These are phyloP conservation scores for Thrips palmi DNA, from an alignment of 1,140 invertebrate genomes.

Conservation along the genomic window DNA sequence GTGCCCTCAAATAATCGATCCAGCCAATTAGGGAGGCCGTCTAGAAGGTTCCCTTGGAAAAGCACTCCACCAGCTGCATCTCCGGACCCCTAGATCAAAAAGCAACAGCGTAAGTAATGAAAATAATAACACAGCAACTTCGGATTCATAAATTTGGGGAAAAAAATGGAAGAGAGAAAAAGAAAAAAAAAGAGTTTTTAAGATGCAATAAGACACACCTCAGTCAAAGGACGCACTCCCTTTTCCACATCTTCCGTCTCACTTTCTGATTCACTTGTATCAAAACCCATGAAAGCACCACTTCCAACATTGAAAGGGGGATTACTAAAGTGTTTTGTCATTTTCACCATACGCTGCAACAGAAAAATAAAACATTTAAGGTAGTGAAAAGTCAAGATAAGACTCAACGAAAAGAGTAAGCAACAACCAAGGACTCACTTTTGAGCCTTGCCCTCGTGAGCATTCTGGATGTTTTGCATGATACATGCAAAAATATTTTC, in stretches of 20 bases:
- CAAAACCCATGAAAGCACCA: conserved; percentile 64
- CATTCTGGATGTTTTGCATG: conserved; percentile 76
- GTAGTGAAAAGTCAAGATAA: no score
- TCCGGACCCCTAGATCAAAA: conserved; percentile 6
- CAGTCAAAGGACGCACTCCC: conserved; percentile 22
- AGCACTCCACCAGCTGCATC: conserved; percentile 18
- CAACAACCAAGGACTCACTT: no score
- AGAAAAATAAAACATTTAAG: conserved; percentile 11
- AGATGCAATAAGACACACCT: conserved; percentile 17
- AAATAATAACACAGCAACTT: conserved; percentile 22
- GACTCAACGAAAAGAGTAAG: no score
- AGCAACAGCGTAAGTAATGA: conserved; percentile 5
- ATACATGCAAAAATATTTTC: conserved; percentile 97
- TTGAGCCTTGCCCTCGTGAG: conserved; percentile 25
- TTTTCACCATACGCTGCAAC: conserved; percentile 37
- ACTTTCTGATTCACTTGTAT: conserved; percentile 41
- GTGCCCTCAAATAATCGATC: conserved; percentile 90
- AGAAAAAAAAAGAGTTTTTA: conserved; percentile 14
- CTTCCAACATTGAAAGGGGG: conserved; percentile 41
- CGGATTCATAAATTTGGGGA: conserved; percentile 16
- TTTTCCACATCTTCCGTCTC: conserved; percentile 42
- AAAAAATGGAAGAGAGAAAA: conserved; percentile 3
- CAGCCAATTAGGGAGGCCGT: conserved; percentile 88
- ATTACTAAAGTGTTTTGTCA: conserved; percentile 37
- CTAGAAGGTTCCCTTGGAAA: conserved; percentile 58